phyloP scores from a whole-genome alignment of 2,888 invertebrate genomes.

The Drosophila flavopinicola region DNA sequence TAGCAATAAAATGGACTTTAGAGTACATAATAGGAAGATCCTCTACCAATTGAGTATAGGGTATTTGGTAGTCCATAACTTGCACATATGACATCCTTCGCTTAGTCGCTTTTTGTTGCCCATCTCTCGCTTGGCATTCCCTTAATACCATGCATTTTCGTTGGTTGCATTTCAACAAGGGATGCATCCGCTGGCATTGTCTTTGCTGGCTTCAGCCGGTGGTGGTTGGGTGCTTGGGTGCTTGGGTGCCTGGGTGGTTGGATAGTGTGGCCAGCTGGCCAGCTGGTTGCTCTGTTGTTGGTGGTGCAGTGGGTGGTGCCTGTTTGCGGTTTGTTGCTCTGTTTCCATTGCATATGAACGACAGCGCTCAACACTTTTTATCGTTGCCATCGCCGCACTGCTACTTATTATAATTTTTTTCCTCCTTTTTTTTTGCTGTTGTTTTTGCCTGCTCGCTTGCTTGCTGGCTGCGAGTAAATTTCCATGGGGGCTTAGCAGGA shows the following conservation, averaged over 20 bases:
- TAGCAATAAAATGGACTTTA: too few species aligned
- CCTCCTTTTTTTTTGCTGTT: conserved; percentile 6
- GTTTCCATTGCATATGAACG: conserved; percentile 73
- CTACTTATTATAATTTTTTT: conserved; percentile 71
- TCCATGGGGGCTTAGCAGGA: conserved; percentile 68
- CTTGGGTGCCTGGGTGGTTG: too few species aligned
- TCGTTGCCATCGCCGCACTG: conserved; percentile 62
- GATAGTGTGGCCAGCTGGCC: conserved; percentile 20
- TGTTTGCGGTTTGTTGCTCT: conserved; percentile 72
- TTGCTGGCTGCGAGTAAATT: conserved; percentile 57
- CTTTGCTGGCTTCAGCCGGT: conserved; percentile 43
- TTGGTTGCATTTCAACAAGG: conserved; percentile 71
- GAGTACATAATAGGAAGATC: too few species aligned
- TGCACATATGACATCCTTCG: conserved; percentile 11
- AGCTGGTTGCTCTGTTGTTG: conserved; percentile 4
- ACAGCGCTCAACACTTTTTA: conserved; percentile 75
- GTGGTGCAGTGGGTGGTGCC: conserved; percentile 17
- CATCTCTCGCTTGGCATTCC: conserved; percentile 73
- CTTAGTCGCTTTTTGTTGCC: conserved; percentile 52
- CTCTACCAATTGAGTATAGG: too few species aligned
- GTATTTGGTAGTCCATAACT: conserved; percentile 21
- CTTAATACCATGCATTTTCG: conserved; percentile 78
- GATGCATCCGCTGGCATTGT: conserved; percentile 50
- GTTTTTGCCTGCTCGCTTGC: conserved; percentile 12
- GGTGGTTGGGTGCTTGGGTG: conserved; percentile 12